A percentile compares a stretch with the other conserved stretches of the same genome.
phyloP scores from a whole-genome alignment of 2,797 vertebrate species.

The Mormyrus proboscirostris region DNA sequence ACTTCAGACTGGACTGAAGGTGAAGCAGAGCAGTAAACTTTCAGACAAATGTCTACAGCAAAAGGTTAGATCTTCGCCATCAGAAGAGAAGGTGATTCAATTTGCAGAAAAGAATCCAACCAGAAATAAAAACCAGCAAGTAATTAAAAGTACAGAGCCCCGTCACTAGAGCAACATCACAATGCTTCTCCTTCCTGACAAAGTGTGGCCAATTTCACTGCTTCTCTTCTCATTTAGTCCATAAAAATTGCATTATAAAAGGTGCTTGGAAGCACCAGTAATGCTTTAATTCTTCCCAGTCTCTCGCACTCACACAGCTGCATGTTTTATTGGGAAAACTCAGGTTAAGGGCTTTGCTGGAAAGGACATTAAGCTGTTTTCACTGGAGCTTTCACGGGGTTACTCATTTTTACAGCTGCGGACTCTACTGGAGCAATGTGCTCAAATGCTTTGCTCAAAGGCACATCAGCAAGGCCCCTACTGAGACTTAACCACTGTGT shows the following conservation, averaged over 20 bases:
- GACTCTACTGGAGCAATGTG: not conserved
- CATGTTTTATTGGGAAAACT: not conserved
- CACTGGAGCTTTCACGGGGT: not conserved
- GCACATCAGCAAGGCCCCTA: not conserved
- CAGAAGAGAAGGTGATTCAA: not conserved
- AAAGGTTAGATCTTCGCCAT: not conserved
- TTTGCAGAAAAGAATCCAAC: not conserved
- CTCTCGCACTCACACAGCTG: not conserved
- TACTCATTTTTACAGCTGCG: not conserved
- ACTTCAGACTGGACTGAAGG: not conserved
- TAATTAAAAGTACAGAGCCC: not conserved
- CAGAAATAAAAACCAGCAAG: not conserved
- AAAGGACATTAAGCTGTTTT: not conserved
- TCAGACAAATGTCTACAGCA: not conserved
- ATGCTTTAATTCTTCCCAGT: not conserved
- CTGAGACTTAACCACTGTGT: not conserved
- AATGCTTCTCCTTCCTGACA: not conserved
- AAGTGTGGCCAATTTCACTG: not conserved
- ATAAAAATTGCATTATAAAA: not conserved
- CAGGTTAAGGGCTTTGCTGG: not conserved
- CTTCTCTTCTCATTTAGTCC: not conserved
- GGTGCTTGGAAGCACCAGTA: not conserved
- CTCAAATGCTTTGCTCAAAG: not conserved
- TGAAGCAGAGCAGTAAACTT: not conserved
- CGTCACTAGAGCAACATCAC: not conserved